A percentile compares a stretch with the other conserved stretches of the same genome.
phyloP scores from a whole-genome alignment of 1,140 invertebrate genomes.

The Drosophila erecta region DNA sequence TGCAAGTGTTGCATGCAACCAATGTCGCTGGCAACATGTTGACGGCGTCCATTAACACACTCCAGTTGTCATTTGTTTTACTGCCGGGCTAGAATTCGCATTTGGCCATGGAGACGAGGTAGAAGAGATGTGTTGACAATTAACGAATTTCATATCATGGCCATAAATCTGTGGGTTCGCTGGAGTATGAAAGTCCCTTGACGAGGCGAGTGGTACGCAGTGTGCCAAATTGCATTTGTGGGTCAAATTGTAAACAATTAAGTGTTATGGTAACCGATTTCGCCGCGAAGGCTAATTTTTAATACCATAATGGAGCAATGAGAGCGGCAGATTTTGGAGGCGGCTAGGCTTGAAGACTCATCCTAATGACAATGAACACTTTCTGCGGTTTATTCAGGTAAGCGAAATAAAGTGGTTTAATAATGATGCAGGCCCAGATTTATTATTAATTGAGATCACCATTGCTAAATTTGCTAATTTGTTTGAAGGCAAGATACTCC shows the following conservation, averaged over 20 bases:
- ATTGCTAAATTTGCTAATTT: too few species aligned
- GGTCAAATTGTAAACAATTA: constrained; percentile 60
- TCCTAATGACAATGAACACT: constrained; percentile 28
- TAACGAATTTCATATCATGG: constrained; percentile 69
- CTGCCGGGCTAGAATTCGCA: constrained; percentile 43
- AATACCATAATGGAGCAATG: constrained; percentile 49
- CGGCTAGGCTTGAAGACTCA: constrained; percentile 15
- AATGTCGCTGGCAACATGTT: constrained; percentile 33
- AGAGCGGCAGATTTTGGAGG: constrained; percentile 24
- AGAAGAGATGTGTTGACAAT: constrained; percentile 50
- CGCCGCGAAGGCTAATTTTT: constrained; percentile 30
- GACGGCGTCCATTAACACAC: constrained; percentile 65
- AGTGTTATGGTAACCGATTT: constrained; percentile 37
- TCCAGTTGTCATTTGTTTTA: constrained; percentile 79
- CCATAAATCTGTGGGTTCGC: constrained; percentile 60
- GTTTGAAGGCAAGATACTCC: too few species aligned
- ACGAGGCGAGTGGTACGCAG: constrained; percentile 4
- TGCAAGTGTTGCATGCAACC: constrained; percentile 28
- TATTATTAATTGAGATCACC: too few species aligned
- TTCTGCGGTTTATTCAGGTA: background rate
- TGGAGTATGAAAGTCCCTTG: constrained; percentile 32
- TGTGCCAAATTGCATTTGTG: constrained; percentile 55
- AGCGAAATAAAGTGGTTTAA: constrained; percentile 1
- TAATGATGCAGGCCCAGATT: background rate
- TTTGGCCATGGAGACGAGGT: constrained; percentile 20